Base-by-base conservation (phyloP, 64 coral and sea anemone genomes). In the Platygyra sinensis region DNA sequence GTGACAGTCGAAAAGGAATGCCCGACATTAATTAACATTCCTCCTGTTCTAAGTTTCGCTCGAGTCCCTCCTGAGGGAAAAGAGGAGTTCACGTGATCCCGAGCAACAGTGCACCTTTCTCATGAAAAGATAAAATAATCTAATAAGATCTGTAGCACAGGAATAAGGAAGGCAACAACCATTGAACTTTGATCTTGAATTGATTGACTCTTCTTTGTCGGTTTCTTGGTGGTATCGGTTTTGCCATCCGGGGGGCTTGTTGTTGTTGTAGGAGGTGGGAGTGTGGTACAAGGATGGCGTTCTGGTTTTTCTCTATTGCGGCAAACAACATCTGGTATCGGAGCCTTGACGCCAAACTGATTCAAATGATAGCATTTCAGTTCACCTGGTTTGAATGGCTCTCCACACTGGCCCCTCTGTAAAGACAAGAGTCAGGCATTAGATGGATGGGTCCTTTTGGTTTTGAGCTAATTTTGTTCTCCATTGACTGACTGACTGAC, bases 281-380 rank as follows among this genome's bases (percentile, higher is more conserved):
- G 27, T 10, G 57, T 62, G 27, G 79, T 64, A 46, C 80, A 83
- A 4, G 80, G 80, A 0, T 67, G 80, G 18, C 80, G 60, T 6
- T 32, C 65, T 22, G 80, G 80, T 38, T 46, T 83, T 13, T 24
- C 9, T 67, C 33, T 83, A 9, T n/a, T 49, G 28, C 80, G 9
- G 61, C 80, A 83, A 4, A 83, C 17, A 17, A 83, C 19, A 38
- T 32, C 1, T 15, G 80, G 60, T 5, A 67, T 28, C 7, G 11
- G 30, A n/a, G 31, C 32, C 11, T 20, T 83, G 49, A 46, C 13
- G 18, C 60, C 80, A 46, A 33, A 63, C 15, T 83, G 31, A 83
- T 83, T 31, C 18, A 67, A 25, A 24, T 22, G 31, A 67, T 83
- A 83, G 67, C 80, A 83, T 4, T 22, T 22, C 30, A 83, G 80